Percentiles rank a stretch among this genome's conserved stretches.
Evolutionary conservation across 2,113 vertebrate genomes (phyloP).

Genomic region (Origma solitaria): DNA sequence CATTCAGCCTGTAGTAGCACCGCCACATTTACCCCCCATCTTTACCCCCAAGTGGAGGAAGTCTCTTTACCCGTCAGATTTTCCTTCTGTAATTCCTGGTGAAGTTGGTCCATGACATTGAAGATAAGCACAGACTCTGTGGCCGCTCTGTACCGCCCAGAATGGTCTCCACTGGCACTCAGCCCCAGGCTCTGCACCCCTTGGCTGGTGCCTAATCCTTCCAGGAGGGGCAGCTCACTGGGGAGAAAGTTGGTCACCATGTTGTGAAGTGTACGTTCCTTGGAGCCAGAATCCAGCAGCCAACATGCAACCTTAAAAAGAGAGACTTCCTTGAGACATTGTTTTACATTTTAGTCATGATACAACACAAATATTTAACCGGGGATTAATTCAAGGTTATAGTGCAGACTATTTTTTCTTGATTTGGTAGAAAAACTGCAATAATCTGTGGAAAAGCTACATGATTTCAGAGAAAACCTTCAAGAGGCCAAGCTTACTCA

Average conservation of each 20-base stretch:
- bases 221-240: slow-evolving; percentile 81
- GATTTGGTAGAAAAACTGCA: not conserved
- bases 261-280: slow-evolving; percentile 87
- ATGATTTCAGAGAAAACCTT: not conserved
- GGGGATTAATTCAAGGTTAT: not conserved
- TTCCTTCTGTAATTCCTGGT: slow-evolving; percentile 77
- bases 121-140: slow-evolving; percentile 82
- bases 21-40: not conserved
- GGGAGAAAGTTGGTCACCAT: slow-evolving; percentile 89
- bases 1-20: not conserved
- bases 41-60: not conserved
- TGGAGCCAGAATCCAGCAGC: slow-evolving; percentile 86
- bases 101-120: slow-evolving; percentile 80
- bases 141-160: slow-evolving; percentile 84
- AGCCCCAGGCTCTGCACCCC: slow-evolving; percentile 80
- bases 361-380: not conserved
- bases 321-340: not conserved
- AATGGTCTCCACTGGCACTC: slow-evolving; percentile 63
- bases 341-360: not conserved
- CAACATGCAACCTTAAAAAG: slow-evolving; percentile 88
- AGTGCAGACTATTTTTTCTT: not conserved
- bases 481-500: not conserved
- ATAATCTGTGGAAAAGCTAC: not conserved
- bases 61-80: slow-evolving; percentile 78
- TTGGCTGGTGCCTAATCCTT: slow-evolving; percentile 75